Evolutionary conservation across 2,113 vertebrate species (phyloP), one percentile per base, ranked within the genome.

Genomic region (Amphilophus citrinellus): DNA sequence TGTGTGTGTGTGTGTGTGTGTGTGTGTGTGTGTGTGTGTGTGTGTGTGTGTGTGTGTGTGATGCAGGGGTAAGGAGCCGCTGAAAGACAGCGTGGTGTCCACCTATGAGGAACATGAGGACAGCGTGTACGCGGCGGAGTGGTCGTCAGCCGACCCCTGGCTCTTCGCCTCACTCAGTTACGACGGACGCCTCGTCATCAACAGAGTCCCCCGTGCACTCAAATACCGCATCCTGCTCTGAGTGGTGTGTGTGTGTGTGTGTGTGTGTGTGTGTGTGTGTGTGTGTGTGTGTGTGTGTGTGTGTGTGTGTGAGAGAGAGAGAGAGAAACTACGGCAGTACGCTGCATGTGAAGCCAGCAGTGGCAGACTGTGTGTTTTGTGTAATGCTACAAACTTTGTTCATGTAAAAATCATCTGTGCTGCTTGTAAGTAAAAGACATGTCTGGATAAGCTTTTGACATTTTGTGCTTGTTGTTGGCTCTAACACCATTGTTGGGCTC

Each of bases 81-180:
- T 98, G 10, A 97, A 97, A 90, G 98, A 99, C 96, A 99, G 97
- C 60, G 97, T 99, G 92, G 98, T 99, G 77, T 97, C 98, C 73
- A 99, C 98, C 66, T 99, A 98, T 1, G 98, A 99, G 96, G 98
- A 99, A 83, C 98, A 99, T 0, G 98, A 99, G 94, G 98, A 99
- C 94, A 99, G 98, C 0, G 98, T 99, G 47, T 99, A 99, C 14
- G 98, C 98, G 0, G 98, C 97, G 30, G 98, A 99, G 93, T 99
- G 98, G 98, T 99, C 98, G 3, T 98, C 98, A 0, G 98, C 98
- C 0, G 98, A 99, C 92, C 98, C 98, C 0, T 99, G 98, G 98
- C 97, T 99, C 2, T 99, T 99, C 32, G 98, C 98, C 37, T 99
- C 98, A 18, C 96, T 99, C 91, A 99, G 98, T 91, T 99, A 99